Evolutionary conservation across 2,888 invertebrate species (phyloP), one percentile per base, ranked within the genome.

Genomic region (Acrobasis suavella): DNA sequence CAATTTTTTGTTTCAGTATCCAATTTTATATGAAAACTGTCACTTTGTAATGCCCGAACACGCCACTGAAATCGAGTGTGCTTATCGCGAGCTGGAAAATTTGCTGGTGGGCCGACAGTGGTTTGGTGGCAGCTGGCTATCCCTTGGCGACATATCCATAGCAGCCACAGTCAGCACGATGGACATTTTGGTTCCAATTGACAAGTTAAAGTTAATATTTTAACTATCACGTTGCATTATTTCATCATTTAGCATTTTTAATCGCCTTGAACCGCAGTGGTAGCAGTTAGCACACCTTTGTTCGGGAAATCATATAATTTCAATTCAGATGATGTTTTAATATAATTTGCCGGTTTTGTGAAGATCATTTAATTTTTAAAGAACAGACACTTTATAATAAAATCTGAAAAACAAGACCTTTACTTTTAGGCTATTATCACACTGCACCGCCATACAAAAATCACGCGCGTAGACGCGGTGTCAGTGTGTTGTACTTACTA

Each of bases 121-220:
- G 81, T 79, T 87, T 50, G 78, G 81, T 1, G 85, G 85, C 46
- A 67, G 75, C 60, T 77, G 75, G 75, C 71, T 80, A 7, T 80
- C 78, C 6, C 74, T 89, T 12, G 82, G 75, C 1, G 88, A 89
- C 64, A 83, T 89, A 16, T 71, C 79, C 32, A 67, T 87, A 10
- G 81, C 80, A 2, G 77, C 87, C 9, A 83, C 86, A 7, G 63
- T 86, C 67, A 87, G 86, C 72, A 84, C 88, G 10, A 68, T 87
- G 12, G 72, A 88, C 54, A 63, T 82, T 22, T 71, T 89, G 0
- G 82, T 87, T 10, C 88, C 87, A 3, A 70, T 87, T 16, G 82
- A 87, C 50, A 77, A 71, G 46, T 62, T 63, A 9, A 82, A 78
- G 87, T 87, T 60, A 67, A 38, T 42, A 56, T 63, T 61, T 50